A percentile compares a stretch with the other conserved stretches of the same genome.
These are phyloP conservation scores for Eira barbara DNA, from an alignment of 2,113 vertebrate genomes.

Conservation along the genomic window DNA sequence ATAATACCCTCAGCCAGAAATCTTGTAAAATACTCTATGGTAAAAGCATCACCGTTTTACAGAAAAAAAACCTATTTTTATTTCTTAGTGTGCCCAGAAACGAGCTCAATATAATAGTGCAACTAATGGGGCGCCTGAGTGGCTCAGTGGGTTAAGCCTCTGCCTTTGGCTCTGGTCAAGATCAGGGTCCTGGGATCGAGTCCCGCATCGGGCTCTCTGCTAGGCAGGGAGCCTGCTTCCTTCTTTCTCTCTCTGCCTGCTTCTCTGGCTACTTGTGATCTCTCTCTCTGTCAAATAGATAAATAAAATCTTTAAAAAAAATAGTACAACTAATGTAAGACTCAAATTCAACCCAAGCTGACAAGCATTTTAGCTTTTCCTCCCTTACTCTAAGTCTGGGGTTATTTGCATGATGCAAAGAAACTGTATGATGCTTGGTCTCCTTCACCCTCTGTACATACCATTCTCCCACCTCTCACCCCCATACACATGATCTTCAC, in stretches of 20 bases:
- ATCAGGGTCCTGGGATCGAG: too few relatives aligned
- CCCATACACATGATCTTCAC: background rate
- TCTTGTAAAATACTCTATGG: background rate
- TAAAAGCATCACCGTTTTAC: conserved; percentile 2
- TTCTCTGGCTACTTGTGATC: too few relatives aligned
- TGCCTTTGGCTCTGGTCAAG: too few relatives aligned
- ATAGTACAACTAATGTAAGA: background rate
- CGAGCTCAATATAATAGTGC: background rate
- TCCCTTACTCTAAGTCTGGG: background rate
- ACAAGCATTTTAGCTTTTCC: background rate
- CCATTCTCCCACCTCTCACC: background rate
- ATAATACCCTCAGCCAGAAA: background rate
- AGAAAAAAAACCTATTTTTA: background rate
- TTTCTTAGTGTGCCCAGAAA: background rate
- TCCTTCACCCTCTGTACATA: background rate
- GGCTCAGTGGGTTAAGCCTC: too few relatives aligned
- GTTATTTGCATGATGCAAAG: background rate
- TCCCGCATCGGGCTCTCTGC: too few relatives aligned
- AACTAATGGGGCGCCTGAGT: background rate
- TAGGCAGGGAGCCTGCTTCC: too few relatives aligned
- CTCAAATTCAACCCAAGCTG: background rate
- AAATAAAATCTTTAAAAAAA: background rate
- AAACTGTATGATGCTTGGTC: background rate
- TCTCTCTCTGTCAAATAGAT: too few relatives aligned
- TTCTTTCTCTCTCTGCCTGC: too few relatives aligned